Evolutionary conservation across 2,113 vertebrate genomes (phyloP), one percentile per base, ranked within the genome.

Genomic region (Engystomops pustulosus): DNA sequence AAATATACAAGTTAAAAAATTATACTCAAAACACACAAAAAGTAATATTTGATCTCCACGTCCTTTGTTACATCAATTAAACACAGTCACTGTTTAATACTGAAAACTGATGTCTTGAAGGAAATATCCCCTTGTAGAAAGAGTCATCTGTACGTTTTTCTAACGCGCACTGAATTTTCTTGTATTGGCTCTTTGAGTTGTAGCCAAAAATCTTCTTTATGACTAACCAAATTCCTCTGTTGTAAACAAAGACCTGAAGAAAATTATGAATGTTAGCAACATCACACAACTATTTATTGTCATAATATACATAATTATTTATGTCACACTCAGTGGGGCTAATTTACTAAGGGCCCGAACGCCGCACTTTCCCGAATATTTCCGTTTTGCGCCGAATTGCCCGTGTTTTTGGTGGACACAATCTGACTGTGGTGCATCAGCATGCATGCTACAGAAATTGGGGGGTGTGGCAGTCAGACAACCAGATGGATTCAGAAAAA

Each of bases 221-320:
- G 62, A 87, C 47, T 71, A 88, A 55, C 92, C 92, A 93, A 49
- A 93, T 79, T 8, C 72, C 53, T 76, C 87, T 86, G 83, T 92
- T 86, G 75, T 86, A 83, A 47, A 85, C 62, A 38, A 93, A 27
- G 9, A 69, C 74, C 0, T 94, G 90, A 90, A 91, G 83, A 0
- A 18, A 81, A 51, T 34, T 0, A 32, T 11, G 25, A 62, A 62
- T 62, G 15, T 62, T 1, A 53, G 49, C 8, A n/a, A 32, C 27
- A 60, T 60, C 6, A 60, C 20, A 58, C 25, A 14, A 51, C 17
- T 51, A 51, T 18, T 51, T 6, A 51, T 18, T 51, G 17, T 6
- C 44, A 47, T 41, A 41, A 6, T n/a, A n/a, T n/a, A n/a, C n/a
- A n/a, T n/a, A n/a, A n/a, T n/a, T n/a, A n/a, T n/a, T n/a, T n/a